Evolutionary conservation across 2,797 vertebrate genomes (phyloP), one percentile per base, ranked within the genome.

Genomic region (Melanotaenia boesemani): DNA sequence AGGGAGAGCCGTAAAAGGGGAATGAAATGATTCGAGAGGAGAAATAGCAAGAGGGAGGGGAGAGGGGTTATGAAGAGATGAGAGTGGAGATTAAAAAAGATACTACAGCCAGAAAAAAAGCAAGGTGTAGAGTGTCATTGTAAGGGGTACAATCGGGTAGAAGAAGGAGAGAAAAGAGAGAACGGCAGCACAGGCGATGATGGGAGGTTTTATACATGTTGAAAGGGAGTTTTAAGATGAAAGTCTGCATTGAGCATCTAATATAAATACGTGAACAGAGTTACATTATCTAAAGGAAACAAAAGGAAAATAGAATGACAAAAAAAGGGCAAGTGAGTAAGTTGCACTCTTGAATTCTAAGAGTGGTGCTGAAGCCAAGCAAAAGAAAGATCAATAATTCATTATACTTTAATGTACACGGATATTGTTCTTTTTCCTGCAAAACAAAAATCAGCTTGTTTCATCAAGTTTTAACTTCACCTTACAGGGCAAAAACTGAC

Each of bases 331-430:
- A 70, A 62, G 57, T 22, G 54, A 85, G 65, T 81, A 37, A 72
- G 56, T 58, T 65, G 76, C 73, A 77, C 78, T 86, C 63, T 67
- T 46, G 58, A 87, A 89, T 86, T 86, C 82, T 83, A 70, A 56
- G 61, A 87, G 80, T 65, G 77, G 76, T 79, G 86, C 89, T 91
- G 91, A 92, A 90, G 88, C 82, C 82, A 82, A 84, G 84, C 91
- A 89, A 93, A 88, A 88, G 79, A 84, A 84, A 79, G 85, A 94
- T 95, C 91, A 94, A 95, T 94, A 95, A 94, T 93, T 91, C 90
- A 95, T 94, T 90, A 92, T 83, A 79, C 76, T 77, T 80, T 88
- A 84, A 85, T 81, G 84, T 73, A 80, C 87, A 94, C 92, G 77
- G 85, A 89, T 85, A 74, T 72, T 80, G 79, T 89, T 89, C 66